Evolutionary conservation across 2,797 vertebrate species (phyloP).

Genomic region (Melanotaenia maccullochi): DNA sequence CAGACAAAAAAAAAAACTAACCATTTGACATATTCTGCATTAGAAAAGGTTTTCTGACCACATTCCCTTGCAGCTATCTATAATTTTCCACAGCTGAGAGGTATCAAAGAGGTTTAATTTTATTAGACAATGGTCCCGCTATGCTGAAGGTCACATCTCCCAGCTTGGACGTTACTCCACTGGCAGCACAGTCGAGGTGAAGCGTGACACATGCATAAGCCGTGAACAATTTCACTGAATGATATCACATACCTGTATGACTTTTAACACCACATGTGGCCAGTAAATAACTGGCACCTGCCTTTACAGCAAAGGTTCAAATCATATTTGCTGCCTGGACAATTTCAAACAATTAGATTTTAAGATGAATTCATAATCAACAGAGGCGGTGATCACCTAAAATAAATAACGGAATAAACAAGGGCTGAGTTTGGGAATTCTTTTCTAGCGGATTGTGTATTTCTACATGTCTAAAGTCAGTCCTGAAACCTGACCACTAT

Average conservation of each 20-base stretch:
- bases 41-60: background rate
- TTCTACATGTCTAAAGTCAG: too few species aligned
- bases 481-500: too few species aligned
- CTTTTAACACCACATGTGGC: constrained; percentile 32
- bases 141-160: constrained; percentile 57
- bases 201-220: constrained; percentile 10
- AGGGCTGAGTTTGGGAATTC: too few species aligned
- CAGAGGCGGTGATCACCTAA: too few species aligned
- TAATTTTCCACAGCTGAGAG: constrained; percentile 43
- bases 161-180: constrained; percentile 36
- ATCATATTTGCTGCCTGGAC: constrained; percentile 23
- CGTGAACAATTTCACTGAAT: constrained; percentile 31
- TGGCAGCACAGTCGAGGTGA: constrained; percentile 19
- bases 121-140: constrained; percentile 52
- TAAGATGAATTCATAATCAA: too few species aligned
- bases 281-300: constrained; percentile 17
- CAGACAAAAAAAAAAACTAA: constrained; percentile 7
- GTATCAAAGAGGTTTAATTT: constrained; percentile 57
- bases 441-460: too few species aligned
- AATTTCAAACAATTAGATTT: background rate
- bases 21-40: constrained; percentile 29
- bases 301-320: constrained; percentile 25
- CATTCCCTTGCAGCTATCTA: constrained; percentile 41
- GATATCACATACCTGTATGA: constrained; percentile 13
- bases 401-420: background rate